Evolutionary conservation across 35 echinoderm and acorn worm species (phyloP).

Genomic region (Strongylocentrotus purpuratus): DNA sequence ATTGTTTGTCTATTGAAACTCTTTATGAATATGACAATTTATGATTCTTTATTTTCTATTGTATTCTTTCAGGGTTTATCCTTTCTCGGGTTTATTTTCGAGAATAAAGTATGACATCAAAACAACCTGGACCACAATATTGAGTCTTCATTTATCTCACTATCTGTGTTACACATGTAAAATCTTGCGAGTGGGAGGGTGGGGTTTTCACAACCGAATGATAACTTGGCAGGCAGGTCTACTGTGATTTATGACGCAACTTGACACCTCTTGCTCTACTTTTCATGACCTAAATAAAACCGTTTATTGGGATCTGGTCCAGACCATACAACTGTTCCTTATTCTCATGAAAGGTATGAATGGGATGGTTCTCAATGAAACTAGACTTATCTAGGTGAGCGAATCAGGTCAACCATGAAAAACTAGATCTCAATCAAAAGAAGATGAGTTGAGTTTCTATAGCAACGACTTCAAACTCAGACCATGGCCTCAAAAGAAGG

Average conservation of each 20-base stretch:
- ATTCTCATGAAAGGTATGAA: not conserved
- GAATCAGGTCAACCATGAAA: slow-evolving; percentile 10
- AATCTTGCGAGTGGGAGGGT: not conserved
- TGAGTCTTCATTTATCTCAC: no score
- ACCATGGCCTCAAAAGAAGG: not conserved
- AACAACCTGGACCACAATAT: no score
- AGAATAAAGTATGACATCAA: no score
- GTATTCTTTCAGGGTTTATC: no score
- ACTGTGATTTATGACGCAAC: not conserved
- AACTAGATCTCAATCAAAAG: not conserved
- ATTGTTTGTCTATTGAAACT: no score
- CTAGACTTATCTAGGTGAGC: slow-evolving; percentile 4
- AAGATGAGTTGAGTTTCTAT: not conserved
- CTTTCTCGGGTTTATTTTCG: no score
- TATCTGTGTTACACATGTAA: no score
- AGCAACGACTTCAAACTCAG: not conserved
- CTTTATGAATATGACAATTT: no score
- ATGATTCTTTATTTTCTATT: no score
- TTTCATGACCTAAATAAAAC: not conserved
- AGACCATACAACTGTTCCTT: not conserved
- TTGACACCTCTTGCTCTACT: not conserved
- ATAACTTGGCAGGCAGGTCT: not conserved
- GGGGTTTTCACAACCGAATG: not conserved
- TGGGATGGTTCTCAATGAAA: not conserved
- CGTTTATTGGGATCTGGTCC: not conserved